Evolutionary conservation across 2,113 vertebrate genomes (phyloP).

Genomic region (Centrocercus urophasianus): DNA sequence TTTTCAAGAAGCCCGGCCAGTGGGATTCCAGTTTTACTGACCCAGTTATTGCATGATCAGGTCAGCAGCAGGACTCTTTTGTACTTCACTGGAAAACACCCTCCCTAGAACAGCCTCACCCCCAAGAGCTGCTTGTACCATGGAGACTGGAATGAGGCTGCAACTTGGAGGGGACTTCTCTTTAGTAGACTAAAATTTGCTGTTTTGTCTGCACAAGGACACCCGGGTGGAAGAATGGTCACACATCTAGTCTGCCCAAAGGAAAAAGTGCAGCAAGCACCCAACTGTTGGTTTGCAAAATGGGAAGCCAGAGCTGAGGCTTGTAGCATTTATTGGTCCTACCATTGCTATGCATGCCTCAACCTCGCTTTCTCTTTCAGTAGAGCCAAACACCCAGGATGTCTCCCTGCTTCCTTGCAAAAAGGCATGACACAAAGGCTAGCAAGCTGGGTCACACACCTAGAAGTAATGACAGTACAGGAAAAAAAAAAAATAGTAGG

Average conservation of each 20-base stretch:
- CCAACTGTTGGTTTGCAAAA: background rate
- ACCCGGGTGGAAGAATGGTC: background rate
- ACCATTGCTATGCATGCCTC: background rate
- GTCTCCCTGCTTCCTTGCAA: background rate
- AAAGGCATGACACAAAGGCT: background rate
- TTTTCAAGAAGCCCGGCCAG: background rate
- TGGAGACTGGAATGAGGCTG: background rate
- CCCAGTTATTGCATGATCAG: background rate
- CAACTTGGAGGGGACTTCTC: background rate
- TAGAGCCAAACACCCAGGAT: background rate
- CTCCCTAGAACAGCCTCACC: background rate
- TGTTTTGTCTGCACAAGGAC: background rate
- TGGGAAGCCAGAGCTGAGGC: background rate
- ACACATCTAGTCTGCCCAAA: background rate
- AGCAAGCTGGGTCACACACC: background rate
- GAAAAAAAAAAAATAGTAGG: slow-evolving; percentile 20
- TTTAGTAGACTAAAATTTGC: background rate
- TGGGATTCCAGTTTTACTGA: slow-evolving; percentile 31
- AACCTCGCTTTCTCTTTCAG: background rate
- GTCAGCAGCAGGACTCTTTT: background rate
- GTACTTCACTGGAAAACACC: background rate
- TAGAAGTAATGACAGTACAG: background rate
- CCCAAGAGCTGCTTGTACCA: background rate
- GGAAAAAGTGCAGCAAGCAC: background rate
- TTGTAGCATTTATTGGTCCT: background rate